Evolutionary conservation across 2,797 vertebrate genomes (phyloP), one percentile per base, ranked within the genome.

Genomic region (Lithobates pipiens): DNA sequence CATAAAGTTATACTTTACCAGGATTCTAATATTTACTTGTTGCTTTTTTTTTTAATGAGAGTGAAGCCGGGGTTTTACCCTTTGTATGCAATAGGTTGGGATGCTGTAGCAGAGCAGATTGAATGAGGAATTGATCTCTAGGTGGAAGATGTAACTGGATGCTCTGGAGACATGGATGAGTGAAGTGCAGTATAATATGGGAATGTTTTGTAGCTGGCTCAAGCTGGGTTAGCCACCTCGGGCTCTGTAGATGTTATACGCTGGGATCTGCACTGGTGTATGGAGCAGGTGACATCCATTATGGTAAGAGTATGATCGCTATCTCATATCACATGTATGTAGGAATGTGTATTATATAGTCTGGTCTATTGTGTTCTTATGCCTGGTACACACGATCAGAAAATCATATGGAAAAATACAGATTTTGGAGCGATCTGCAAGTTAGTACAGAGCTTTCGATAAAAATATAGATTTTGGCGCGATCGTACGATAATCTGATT

Each of bases 101-200:
- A 61, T 73, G 46, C 36, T 36, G 67, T 42, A 75, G 27, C 21
- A 36, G 23, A 80, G 71, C 18, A 44, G 21, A 74, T 68, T 63
- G n/a, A 71, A 79, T 74, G 39, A n/a, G 67, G 42, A 76, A 76
- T 79, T 72, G 76, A 85, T 50, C 77, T 67, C 16, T 50, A 63
- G 83, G 67, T 75, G 44, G 77, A 75, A 42, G 71, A 39, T 29
- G 84, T 80, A 74, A 75, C 39, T 80, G 44, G 84, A 79, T 85
- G 69, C 76, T 34, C 34, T 78, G 32, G 29, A 72, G 83, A 50
- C 74, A 68, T 61, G 74, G 44, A 27, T 84, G 54, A 65, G 44
- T 46, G 50, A 77, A 65, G n/a, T 54, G 70, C 54, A 67, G 54
- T 68, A 74, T 32, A 67, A 34, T 75, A 74, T 68, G 36, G 50